Percentiles rank a stretch among this genome's conserved stretches.
These are phyloP conservation scores for Lepidurus packardi DNA, from an alignment of 1,140 invertebrate species.

Conservation along the genomic window DNA sequence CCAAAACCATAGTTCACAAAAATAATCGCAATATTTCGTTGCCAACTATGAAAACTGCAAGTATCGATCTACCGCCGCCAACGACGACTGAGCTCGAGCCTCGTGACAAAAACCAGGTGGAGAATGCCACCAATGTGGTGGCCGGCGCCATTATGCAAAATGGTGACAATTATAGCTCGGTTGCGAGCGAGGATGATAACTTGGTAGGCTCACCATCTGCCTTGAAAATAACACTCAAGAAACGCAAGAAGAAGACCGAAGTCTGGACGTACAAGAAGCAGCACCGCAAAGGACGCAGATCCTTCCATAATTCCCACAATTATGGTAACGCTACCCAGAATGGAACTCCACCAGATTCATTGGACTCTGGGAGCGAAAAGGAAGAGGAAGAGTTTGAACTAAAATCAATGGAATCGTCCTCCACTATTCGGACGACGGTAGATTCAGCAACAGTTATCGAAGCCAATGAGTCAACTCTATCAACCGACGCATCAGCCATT, in stretches of 20 bases:
- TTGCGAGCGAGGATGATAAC: neutral
- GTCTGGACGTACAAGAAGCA: neutral
- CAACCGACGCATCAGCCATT: no score
- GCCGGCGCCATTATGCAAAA: neutral
- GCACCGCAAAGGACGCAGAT: neutral
- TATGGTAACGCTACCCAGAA: neutral
- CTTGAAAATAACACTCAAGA: neutral
- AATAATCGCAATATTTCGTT: neutral
- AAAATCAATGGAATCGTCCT: no score
- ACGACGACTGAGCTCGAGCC: neutral
- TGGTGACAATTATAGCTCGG: neutral
- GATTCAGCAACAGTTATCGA: no score
- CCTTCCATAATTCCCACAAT: neutral
- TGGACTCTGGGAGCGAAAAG: neutral
- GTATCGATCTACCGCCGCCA: neutral
- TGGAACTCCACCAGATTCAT: neutral
- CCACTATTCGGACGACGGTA: no score
- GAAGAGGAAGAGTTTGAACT: neutral
- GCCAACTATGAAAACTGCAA: neutral
- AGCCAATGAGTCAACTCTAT: no score
- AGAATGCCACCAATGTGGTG: neutral
- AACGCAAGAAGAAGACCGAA: conserved; percentile 9
- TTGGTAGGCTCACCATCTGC: neutral
- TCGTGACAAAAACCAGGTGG: neutral
- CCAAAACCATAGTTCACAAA: neutral